Evolutionary conservation across 2,797 vertebrate species (phyloP), one percentile per base, ranked within the genome.

Genomic region (Coilia nasus): DNA sequence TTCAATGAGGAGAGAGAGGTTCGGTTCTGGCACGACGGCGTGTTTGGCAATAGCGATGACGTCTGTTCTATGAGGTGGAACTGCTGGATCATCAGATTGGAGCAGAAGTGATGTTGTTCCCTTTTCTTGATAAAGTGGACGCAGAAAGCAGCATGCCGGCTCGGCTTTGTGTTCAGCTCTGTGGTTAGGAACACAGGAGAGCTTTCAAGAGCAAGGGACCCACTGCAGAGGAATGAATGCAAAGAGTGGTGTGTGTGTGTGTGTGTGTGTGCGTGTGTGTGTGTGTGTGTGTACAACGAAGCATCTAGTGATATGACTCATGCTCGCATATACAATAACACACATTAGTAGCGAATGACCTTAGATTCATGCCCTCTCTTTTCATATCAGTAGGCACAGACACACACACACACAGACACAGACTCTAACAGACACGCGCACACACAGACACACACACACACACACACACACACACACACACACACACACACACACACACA

Each of bases 81-180:
- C 14, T 35, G 67, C 14, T 35, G 31, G 4, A 75, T 75, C 67
- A 75, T 75, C 14, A 75, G 28, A 75, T 75, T 41, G 31, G 67
- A 25, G 9, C n/a, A 75, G 67, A 75, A 75, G 67, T 75, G 28
- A 14, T 75, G 31, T 14, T 35, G 67, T 75, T 75, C 67, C 67
- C 67, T 19, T 75, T 75, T 75, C 67, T 7, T 35, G 28, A 35
- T 41, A 41, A 75, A 75, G 50, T 75, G 28, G 31, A 75, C 4
- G 3, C 67, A 31, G 31, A 17, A 75, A 17, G 28, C 28, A 35
- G 14, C 62, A 64, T 0, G 62, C 25, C 3, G 28, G 25, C 3
- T 41, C 3, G 28, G 25, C 3, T 41, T 75, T 31, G 10, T 28
- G 11, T 2, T 67, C 23, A 67, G 23, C 0, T 10, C 28, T 15